Base-by-base conservation (phyloP, 2,797 vertebrate species). In the Phrynocephalus guinanensis region DNA sequence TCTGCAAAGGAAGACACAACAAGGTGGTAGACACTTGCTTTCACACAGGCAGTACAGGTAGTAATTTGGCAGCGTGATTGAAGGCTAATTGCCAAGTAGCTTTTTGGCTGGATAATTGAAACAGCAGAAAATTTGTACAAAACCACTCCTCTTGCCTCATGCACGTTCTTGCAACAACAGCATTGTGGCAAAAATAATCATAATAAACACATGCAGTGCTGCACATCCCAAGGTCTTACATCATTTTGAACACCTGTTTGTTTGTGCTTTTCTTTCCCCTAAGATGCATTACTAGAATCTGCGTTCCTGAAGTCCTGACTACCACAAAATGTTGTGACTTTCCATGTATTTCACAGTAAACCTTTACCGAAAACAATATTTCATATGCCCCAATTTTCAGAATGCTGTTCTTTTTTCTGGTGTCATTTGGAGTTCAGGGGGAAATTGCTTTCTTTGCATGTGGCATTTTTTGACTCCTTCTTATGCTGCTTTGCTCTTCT, bases 31-130 rank as follows among this genome's bases (percentile, higher is more conserved):
- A 20, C 9, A 3, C 83, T 89, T 85, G 30, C 66, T 78, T 70
- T 81, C 9, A 0, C 71, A 9, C n/a, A 20, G 30, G 20, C 72
- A 68, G 38, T 72, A 56, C 78, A 85, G 90, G 10, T 80, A 56
- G 83, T 77, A 91, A 79, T 72, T 28, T 72, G 88, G 85, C 48
- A 22, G n/a, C 7, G 1, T 38, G 10, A 60, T 75, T 48, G 0
- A 0, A 20, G 24, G 24, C 11, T 86, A 89, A 90, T 72, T 6
- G 3, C 4, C 76, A 30, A 68, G 9, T 73, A 70, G 60, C 52
- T 16, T 82, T 81, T 84, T 73, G 82, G 79, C 72, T 89, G 60
- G 28, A 5, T 92, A 63, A 78, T 72, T 88, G 52, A 83, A 15
- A 9, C 76, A 67, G 26, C 1, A 48, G 50, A 82, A 75, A 75